Evolutionary conservation across 2,888 invertebrate genomes (phyloP).

Genomic region (Melitaea athalia): DNA sequence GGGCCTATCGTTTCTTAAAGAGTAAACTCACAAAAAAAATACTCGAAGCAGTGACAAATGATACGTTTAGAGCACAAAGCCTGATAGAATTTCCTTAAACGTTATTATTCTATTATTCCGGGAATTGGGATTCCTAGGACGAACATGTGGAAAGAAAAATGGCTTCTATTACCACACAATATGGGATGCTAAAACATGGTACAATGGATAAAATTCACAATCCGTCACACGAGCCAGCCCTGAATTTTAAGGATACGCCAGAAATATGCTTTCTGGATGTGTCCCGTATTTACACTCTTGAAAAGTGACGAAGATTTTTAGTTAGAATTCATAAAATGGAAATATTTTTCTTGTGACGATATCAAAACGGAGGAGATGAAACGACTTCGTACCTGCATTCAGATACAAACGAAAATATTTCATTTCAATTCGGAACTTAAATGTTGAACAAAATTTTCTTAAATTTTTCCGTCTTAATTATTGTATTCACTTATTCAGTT

Average conservation of each 20-base stretch:
- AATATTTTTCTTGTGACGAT: slow-evolving; percentile 4
- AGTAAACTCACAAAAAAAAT: too few species aligned
- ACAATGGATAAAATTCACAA: slow-evolving; percentile 27
- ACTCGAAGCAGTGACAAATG: slow-evolving; percentile 15
- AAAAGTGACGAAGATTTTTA: not conserved
- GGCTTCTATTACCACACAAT: slow-evolving; percentile 15
- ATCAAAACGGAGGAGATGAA: not conserved
- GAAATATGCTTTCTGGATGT: slow-evolving; percentile 27
- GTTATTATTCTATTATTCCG: slow-evolving; percentile 27
- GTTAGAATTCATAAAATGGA: slow-evolving; percentile 1
- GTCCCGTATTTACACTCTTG: not conserved
- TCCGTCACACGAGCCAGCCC: slow-evolving; percentile 31
- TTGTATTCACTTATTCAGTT: too few species aligned
- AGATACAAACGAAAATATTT: not conserved
- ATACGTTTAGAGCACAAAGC: slow-evolving; percentile 9
- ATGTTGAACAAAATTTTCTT: not conserved
- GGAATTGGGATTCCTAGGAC: slow-evolving; percentile 17
- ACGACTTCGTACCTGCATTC: not conserved
- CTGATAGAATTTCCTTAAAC: slow-evolving; percentile 31
- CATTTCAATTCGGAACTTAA: not conserved
- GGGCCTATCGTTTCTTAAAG: too few species aligned
- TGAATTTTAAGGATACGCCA: slow-evolving; percentile 36
- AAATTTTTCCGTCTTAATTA: too few species aligned
- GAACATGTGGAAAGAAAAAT: slow-evolving; percentile 11
- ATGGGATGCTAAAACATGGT: slow-evolving; percentile 11